A percentile compares a stretch with the other conserved stretches of the same genome.
Evolutionary conservation across 92 coral and sea anemone species (phyloP).

Genomic region (Heteractis magnifica): DNA sequence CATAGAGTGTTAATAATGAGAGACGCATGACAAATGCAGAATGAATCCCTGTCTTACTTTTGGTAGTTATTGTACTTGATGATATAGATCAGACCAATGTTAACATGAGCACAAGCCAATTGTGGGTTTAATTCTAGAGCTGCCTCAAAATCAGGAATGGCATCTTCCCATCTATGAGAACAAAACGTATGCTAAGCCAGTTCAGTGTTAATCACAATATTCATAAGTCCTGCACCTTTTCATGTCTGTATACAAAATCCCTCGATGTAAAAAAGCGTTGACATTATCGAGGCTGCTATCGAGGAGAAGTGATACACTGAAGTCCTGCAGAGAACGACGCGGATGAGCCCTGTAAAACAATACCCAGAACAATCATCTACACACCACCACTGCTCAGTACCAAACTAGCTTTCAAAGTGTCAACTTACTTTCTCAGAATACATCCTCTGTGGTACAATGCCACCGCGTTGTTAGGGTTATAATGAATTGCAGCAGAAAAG

Average conservation of each 20-base stretch:
- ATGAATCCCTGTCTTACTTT: constrained; percentile 46
- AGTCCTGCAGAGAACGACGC: constrained; percentile 86
- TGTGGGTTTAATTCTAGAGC: constrained; percentile 75
- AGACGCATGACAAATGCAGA: background rate
- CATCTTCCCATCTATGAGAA: constrained; percentile 90
- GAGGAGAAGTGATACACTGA: constrained; percentile 91
- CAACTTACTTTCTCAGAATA: constrained; percentile 81
- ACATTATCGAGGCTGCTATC: constrained; percentile 71
- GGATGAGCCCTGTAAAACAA: constrained; percentile 66
- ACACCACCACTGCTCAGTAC: background rate
- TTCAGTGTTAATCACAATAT: no score
- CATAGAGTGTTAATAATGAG: background rate
- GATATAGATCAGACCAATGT: constrained; percentile 85
- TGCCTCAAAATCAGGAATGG: constrained; percentile 90
- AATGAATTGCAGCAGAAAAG: constrained; percentile 89
- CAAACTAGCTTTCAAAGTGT: background rate
- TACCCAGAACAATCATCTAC: background rate
- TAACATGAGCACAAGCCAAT: constrained; percentile 91
- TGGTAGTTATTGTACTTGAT: constrained; percentile 75
- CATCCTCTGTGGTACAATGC: constrained; percentile 93
- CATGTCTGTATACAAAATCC: constrained; percentile 91
- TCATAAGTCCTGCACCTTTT: constrained; percentile 58
- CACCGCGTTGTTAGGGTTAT: constrained; percentile 77
- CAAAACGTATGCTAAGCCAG: background rate
- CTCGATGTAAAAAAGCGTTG: constrained; percentile 84